Evolutionary conservation across 2,888 invertebrate species (phyloP), one percentile per base, ranked within the genome.

Genomic region (Cetonia aurata): DNA sequence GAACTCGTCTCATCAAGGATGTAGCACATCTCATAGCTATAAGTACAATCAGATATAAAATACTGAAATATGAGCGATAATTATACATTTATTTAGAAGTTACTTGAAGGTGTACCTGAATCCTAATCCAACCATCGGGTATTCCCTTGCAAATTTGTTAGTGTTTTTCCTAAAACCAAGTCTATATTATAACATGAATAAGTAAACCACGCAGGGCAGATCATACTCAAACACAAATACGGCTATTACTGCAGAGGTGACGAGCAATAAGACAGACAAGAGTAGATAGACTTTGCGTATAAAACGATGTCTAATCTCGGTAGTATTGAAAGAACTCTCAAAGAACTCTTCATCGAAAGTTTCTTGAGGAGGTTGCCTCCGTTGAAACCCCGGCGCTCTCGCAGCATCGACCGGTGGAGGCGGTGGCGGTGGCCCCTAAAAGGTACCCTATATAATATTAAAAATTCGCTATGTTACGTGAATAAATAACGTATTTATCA

Each of bases 251-350:
- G 78, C 79, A 12, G 85, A 79, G n/a, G 89, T 88, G 57, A 88
- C 83, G 1, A 84, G 55, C 46, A 90, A 80, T 77, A 89, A 89
- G 1, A 84, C 59, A 69, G 85, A 81, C 17, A 90, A 81, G 55
- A 89, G 87, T 37, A 84, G 81, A 78, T 89, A 90, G 13, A 90
- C 89, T 79, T 88, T 89, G 80, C 86, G 79, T 6, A 86, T 75
- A 67, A 86, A 86, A 19, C 62, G 75, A 50, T 82, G 77, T 41
- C 85, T 79, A 33, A 85, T 74, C 57, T 72, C 67, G 0, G 65
- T 48, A 9, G 70, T 65, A 17, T 69, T 55, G 42, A 76, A 76
- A 3, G 48, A 48, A 19, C 31, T 41, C 19, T 37, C 13, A 17
- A 46, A 57, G 10, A 65, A 10, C 9, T 10, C 17, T 37, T 50